Base-by-base conservation (phyloP, 1,140 invertebrate genomes). In the Drosophila repleta region DNA sequence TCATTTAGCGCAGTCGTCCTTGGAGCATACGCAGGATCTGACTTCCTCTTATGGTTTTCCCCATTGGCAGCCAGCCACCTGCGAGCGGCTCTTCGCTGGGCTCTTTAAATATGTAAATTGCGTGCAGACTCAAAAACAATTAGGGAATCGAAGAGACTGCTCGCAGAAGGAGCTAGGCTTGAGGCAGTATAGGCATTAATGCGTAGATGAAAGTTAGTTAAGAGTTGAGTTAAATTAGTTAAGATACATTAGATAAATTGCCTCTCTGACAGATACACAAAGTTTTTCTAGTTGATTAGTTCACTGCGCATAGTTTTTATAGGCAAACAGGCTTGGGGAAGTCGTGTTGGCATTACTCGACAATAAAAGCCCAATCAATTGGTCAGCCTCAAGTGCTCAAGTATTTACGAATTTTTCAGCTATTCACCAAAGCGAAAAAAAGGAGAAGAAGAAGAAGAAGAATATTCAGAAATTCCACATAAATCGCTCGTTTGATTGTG, bases 401-500 rank as follows among this genome's bases (percentile, higher is more conserved):
- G 4, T 11, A 39, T 67, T 52, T 43, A 43, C 35, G 24, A 62
- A 41, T 18, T 46, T 10, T 61, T 45, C 11, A 45, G 17, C 21
- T 37, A 48, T 65, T 26, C 18, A 26, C 55, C 17, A 6, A 26
- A 26, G 24, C 5, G 24, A 26, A 26, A 0, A 29, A 29, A 29
- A 29, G 0, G 0, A 8, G 6, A 29, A 29, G 6, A 10, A 52
- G 37, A 41, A 18, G 10, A 10, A 35, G 20, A 64, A 64, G 48
- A 41, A 41, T 53, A 45, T 46, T 29, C 20, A 56, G 32, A n/a
- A 29, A 64, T 24, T 39, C 46, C 7, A 48, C 20, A 49, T 39
- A 70, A 51, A 64, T 43, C 21, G n/a, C 43, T 53, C 41, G 52
- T 15, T 35, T 76, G 55, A 76, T 74, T 76, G 70, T 64, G 57